These are phyloP conservation scores for Beris chalybata DNA, from an alignment of 2,888 invertebrate species.

Conservation along the genomic window DNA sequence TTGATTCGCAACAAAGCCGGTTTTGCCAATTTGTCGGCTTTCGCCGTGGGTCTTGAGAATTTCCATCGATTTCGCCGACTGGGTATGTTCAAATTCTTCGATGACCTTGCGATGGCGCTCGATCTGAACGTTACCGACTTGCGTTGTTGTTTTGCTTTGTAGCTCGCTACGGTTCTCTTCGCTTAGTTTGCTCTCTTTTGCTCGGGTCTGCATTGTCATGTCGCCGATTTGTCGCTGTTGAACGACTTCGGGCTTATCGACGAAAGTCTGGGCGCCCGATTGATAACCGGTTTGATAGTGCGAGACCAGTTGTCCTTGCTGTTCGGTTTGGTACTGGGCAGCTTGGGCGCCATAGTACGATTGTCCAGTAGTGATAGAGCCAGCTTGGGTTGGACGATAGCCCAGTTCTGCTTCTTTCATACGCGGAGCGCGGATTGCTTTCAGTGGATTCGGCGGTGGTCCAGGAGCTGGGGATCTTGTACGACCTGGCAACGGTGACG, in stretches of 20 bases:
- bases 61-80: constrained; percentile 67
- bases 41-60: constrained; percentile 59
- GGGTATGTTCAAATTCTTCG: constrained; percentile 69
- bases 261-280: constrained; percentile 54
- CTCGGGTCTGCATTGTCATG: constrained; percentile 58
- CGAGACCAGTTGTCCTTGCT: constrained; percentile 49
- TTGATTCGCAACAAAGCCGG: constrained; percentile 54
- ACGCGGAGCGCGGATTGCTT: constrained; percentile 65
- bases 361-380: constrained; percentile 55
- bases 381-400: constrained; percentile 48
- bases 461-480: constrained; percentile 72
- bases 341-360: constrained; percentile 52
- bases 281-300: constrained; percentile 58
- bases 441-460: constrained; percentile 69
- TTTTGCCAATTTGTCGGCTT: constrained; percentile 43
- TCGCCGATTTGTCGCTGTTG: constrained; percentile 60
- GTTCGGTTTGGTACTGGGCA: constrained; percentile 42
- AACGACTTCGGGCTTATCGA: constrained; percentile 58
- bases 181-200: constrained; percentile 53
- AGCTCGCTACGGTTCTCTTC: constrained; percentile 54
- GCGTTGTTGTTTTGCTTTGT: constrained; percentile 56
- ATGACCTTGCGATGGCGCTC: constrained; percentile 66
- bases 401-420: constrained; percentile 55
- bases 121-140: constrained; percentile 63
- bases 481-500: constrained; percentile 69